Base-by-base conservation (phyloP, 2,888 invertebrate species). In the Tholera decimalis region DNA sequence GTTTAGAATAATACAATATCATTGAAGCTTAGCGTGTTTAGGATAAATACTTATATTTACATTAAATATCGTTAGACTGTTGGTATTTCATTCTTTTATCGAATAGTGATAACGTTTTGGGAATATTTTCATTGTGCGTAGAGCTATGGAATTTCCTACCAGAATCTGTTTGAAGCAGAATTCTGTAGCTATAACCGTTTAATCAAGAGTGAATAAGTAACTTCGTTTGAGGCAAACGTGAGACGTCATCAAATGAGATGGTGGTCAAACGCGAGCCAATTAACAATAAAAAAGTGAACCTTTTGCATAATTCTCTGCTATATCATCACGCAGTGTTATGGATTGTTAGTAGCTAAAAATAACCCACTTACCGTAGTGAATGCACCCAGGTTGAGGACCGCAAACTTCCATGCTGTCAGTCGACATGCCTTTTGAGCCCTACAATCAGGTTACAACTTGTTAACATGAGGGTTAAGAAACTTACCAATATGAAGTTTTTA, bases 361-460 rank as follows among this genome's bases (percentile, higher is more conserved):
- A 62, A 62, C 26, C 51, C 18, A 51, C 87, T 83, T 66, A 93
- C 93, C 77, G 90, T 91, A 15, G 92, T 89, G 55, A 93, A 92
- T 0, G 91, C 90, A 22, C 63, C 80, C 43, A 93, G 61, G 73
- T 93, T 92, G 9, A 93, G 80, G 50, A 91, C 91, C 0, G 88
- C 89, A 44, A 92, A 93, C 47, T 88, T 89, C 13, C 87, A 88
- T 0, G 93, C 93, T 2, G 93, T 92, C 77, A 93, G 77, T 56
- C 88, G 91, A 65, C 93, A 92, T 7, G 93, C 90, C 50, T 87
- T 91, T 74, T 89, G 89, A 2, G 92, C 83, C 63, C 93, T 93
- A 78, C 3, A 76, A 68, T 39, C 46, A 55, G 13, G 13, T 15
- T 26, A 8, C 4, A 26, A 26, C 3, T 24, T 57, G 8, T 11